Base-by-base conservation (phyloP, 2,888 invertebrate species). In the Leistus spinibarbis region DNA sequence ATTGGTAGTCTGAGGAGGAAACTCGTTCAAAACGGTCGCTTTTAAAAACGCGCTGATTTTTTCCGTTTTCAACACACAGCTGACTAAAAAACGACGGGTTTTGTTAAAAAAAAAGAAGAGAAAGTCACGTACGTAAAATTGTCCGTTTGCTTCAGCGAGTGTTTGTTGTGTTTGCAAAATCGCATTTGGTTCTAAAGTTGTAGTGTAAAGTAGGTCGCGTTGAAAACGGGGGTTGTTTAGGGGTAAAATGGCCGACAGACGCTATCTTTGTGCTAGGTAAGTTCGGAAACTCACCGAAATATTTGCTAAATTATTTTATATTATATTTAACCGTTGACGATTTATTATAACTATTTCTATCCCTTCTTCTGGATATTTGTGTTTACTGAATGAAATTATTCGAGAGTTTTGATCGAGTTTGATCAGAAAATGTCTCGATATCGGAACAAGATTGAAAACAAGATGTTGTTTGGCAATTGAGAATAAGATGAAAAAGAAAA, bases 1-100 rank as follows among this genome's bases (percentile, higher is more conserved):
- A 40, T 40, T 10, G 27, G 64, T 71, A 71, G 71, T 71, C 54
- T 20, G 56, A 54, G 27, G 19, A 65, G 65, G 56, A 71, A 71
- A 71, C 65, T 73, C 67, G 67, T 60, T 67, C 73, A 66, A 73
- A 67, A 60, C 67, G 67, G 67, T 67, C 54, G 71, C 67, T 53
- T 20, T 23, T 23, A 2, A 62, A 56, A 67, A 60, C 54, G 65
- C 16, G 19, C 10, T 23, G n/a, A 72, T 53, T 68, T 68, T 68
- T 54, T 66, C 19, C 20, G 17, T 40, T 40, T 40, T 40, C 40
- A 40, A 40, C 40, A 40, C 40, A 40, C 40, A 40, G 40, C 40
- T 40, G 40, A 40, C 40, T 40, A 40, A 40, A 40, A 17, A 60
- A 40, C 40, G 53, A 66, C 40, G 54, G 9, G 66, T 53, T 66